Conservation (phyloP, 2,797 vertebrate genomes). For the Gouania willdenowi region DNA sequence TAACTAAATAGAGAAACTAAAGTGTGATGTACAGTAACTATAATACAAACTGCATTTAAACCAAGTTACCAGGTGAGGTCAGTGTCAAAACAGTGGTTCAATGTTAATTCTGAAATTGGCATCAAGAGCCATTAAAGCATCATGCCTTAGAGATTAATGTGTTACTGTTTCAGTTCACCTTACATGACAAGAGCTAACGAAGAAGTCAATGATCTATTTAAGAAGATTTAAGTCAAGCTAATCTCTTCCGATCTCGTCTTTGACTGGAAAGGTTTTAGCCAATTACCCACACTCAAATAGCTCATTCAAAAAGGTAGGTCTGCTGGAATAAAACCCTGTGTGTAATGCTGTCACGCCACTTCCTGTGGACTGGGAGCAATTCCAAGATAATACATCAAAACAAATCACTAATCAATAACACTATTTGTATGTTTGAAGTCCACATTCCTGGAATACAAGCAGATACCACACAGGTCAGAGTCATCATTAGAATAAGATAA, state of each 20-base stretch:
- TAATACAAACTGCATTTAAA: no score
- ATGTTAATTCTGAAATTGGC: no score
- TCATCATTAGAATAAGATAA: no score
- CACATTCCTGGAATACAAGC: not conserved
- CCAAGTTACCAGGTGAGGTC: no score
- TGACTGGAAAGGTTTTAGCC: constrained; percentile 60
- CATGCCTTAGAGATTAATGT: no score
- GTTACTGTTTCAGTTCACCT: no score
- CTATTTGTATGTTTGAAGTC: not conserved
- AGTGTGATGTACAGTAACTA: no score
- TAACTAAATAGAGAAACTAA: no score
- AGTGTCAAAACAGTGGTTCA: no score
- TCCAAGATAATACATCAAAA: constrained; percentile 1
- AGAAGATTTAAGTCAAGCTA: constrained; percentile 46
- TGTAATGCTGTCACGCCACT: not conserved
- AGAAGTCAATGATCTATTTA: constrained; percentile 26
- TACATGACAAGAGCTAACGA: constrained; percentile 10
- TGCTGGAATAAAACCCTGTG: constrained; percentile 1
- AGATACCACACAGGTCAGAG: no score
- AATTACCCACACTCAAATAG: constrained; percentile 70
- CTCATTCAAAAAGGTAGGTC: constrained; percentile 7
- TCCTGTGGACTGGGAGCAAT: not conserved
- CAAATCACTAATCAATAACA: not conserved
- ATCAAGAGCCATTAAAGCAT: no score
- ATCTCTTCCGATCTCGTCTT: constrained; percentile 60